These are phyloP conservation scores for Mythimna vitellina DNA, from an alignment of 2,888 invertebrate genomes.

Conservation along the genomic window DNA sequence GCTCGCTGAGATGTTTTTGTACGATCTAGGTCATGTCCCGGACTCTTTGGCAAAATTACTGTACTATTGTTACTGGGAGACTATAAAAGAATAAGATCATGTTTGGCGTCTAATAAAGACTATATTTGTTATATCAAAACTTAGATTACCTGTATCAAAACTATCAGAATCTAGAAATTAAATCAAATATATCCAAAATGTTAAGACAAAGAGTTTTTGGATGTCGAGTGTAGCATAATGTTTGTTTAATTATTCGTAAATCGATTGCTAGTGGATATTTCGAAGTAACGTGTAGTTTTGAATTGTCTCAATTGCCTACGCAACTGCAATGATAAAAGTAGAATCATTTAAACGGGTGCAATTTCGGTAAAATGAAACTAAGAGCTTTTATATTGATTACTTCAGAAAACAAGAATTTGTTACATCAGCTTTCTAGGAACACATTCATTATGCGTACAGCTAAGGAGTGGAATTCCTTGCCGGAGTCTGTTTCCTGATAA, in stretches of 20 bases:
- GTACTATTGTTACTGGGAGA: constrained; percentile 1
- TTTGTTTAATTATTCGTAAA: background rate
- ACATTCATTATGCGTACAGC: no score
- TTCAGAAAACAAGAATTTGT: no score
- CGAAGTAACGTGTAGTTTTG: background rate
- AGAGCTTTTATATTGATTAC: no score
- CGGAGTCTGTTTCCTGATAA: no score
- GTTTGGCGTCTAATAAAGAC: background rate
- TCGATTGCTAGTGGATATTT: background rate
- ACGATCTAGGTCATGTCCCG: constrained; percentile 40
- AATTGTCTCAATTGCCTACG: background rate
- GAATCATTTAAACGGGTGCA: background rate
- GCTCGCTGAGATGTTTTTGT: constrained; percentile 43
- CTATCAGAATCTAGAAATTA: background rate
- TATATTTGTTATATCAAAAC: background rate
- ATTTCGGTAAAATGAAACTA: no score
- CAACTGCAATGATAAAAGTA: background rate
- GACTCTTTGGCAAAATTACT: constrained; percentile 11
- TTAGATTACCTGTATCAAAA: background rate
- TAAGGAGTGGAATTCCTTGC: no score
- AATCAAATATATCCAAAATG: background rate
- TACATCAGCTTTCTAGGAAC: no score
- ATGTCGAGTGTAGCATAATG: background rate
- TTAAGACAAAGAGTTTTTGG: background rate
- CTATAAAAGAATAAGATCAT: constrained; percentile 3